Conservation (phyloP, 2,113 vertebrate species). For the Hemichromis elongatus region DNA sequence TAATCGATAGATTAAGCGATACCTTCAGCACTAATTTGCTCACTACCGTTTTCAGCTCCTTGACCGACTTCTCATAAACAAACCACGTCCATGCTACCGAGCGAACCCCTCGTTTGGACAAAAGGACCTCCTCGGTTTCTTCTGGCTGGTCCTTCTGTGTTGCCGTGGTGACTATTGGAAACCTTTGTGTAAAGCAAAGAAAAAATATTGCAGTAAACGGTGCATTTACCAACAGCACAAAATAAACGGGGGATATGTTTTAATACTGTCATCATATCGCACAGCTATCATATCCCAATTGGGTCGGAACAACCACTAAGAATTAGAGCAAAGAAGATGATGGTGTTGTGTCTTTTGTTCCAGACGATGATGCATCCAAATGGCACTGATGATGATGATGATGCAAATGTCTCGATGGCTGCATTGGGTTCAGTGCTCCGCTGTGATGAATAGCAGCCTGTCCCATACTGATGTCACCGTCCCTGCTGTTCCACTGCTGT, state of each 20-base stretch:
- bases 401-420: background rate
- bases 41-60: no score
- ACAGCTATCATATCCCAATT: background rate
- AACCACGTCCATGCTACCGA: background rate
- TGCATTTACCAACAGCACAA: background rate
- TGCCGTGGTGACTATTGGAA: background rate
- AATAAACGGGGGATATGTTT: background rate
- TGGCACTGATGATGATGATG: background rate
- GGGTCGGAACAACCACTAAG: background rate
- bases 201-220: background rate
- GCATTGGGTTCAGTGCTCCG: background rate
- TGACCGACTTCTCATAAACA: background rate
- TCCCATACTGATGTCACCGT: background rate
- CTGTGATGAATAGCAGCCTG: background rate
- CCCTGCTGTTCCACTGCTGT: background rate
- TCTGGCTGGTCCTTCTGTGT: background rate
- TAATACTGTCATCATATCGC: background rate
- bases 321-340: background rate
- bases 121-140: background rate
- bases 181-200: background rate
- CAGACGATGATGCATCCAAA: background rate
- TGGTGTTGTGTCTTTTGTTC: background rate
- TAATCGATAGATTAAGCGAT: background rate
- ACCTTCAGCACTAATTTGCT: background rate
- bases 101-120: fast-evolving